phyloP scores from a whole-genome alignment of 92 coral and sea anemone genomes.

The Porites rus region DNA sequence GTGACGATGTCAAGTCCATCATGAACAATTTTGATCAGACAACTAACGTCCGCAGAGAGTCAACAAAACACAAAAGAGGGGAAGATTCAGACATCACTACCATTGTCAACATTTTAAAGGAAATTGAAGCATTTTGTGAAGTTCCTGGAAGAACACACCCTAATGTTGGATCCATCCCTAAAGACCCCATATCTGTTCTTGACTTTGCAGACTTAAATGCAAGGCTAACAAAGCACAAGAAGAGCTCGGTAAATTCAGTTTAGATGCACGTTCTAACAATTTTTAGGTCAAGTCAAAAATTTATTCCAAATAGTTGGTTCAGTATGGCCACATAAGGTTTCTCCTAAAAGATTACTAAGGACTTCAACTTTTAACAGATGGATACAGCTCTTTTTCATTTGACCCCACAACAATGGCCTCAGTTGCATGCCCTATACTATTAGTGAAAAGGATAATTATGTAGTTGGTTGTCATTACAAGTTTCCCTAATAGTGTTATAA shows the following conservation, averaged over 20 bases:
- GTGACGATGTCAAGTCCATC: background rate
- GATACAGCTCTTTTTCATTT: background rate
- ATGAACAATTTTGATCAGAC: constrained; percentile 36
- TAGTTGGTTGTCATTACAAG: background rate
- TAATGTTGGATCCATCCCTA: constrained; percentile 17
- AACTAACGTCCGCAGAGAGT: constrained; percentile 12
- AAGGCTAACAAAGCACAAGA: background rate
- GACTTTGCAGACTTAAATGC: constrained; percentile 1
- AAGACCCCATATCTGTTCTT: constrained; percentile 43
- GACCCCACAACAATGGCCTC: background rate
- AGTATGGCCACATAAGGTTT: background rate
- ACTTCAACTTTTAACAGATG: background rate
- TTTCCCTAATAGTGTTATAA: background rate
- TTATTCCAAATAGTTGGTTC: background rate
- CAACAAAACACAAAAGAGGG: constrained; percentile 34
- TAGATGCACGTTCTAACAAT: background rate
- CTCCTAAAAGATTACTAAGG: background rate
- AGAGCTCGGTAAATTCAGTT: background rate
- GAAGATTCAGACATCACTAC: background rate
- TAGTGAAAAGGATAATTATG: background rate
- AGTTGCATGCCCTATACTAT: background rate
- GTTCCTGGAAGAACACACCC: constrained; percentile 41
- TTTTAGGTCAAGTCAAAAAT: background rate
- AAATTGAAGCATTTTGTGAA: constrained; percentile 4
- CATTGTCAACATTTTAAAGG: constrained; percentile 1